These are phyloP conservation scores for Tetramorium parvispinum DNA, from an alignment of 1,140 invertebrate species.

Conservation along the genomic window DNA sequence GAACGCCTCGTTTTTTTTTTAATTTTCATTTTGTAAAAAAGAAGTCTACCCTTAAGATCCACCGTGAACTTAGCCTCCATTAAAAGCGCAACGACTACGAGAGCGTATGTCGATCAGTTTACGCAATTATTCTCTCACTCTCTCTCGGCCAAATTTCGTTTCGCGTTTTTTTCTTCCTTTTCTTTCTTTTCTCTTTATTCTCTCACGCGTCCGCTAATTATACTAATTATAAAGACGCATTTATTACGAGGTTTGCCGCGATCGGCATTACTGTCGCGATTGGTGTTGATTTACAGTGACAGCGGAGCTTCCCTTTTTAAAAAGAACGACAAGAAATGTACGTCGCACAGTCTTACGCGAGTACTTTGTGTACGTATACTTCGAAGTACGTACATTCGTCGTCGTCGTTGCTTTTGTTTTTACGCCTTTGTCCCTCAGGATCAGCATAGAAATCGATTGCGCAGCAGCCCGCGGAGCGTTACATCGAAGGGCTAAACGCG, in stretches of 20 bases:
- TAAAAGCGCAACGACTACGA: conserved; percentile 35
- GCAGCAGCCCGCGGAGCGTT: neutral
- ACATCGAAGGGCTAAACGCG: neutral
- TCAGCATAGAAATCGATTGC: neutral
- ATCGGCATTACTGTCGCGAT: conserved; percentile 52
- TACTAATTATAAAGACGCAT: conserved; percentile 27
- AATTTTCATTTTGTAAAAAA: conserved; percentile 48
- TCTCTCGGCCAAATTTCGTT: conserved; percentile 30
- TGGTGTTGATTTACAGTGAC: conserved; percentile 63
- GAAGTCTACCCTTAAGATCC: conserved; percentile 61
- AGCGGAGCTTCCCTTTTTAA: neutral
- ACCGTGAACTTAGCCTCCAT: conserved; percentile 63
- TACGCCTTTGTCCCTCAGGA: neutral
- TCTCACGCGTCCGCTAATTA: conserved; percentile 5
- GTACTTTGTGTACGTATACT: conserved; percentile 23
- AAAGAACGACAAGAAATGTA: conserved; percentile 27
- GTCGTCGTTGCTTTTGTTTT: neutral
- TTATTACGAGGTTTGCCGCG: conserved; percentile 35
- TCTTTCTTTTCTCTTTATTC: neutral
- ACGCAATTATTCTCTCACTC: neutral
- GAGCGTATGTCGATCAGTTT: conserved; percentile 22
- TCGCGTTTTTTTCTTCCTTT: conserved; percentile 9
- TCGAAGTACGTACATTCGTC: conserved; percentile 18
- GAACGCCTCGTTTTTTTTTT: conserved; percentile 24
- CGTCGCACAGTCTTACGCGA: conserved; percentile 45